Evolutionary conservation across 2,113 vertebrate genomes (phyloP), one percentile per base, ranked within the genome.

Genomic region (Todiramphus saurophagus): DNA sequence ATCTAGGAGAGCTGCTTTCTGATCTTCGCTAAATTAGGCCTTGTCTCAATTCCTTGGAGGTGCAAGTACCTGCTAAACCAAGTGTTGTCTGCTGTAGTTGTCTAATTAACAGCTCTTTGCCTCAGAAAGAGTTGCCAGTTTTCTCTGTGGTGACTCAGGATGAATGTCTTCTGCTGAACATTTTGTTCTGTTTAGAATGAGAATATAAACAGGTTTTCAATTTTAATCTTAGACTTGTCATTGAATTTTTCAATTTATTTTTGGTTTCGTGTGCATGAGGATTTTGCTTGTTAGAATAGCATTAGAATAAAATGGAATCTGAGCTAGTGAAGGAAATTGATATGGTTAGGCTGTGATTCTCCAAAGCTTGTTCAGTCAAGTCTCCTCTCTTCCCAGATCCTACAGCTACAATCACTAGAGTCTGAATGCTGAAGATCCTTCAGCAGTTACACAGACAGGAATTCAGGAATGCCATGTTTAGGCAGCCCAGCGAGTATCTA

Each of bases 21-120:
- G 46, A 67, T 90, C 64, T 69, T 75, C 13, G 1, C n/a, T 78
- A 43, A 83, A 70, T 60, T 11, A 15, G 10, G 31, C 43, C 27
- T 83, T 37, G 41, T 33, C 64, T 59, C 33, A 16, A 0, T 41
- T 84, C 69, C 33, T 56, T n/a, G 56, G 48, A 84, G 51, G 3
- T 55, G 41, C 24, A 46, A 83, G 60, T 51, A 78, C 19, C 68
- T 75, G 86, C 87, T 48, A 72, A 91, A 56, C 20, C 14, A 31
- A 72, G 50, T 12, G 39, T 35, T 64, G 30, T n/a, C 46, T 87
- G 10, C 51, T 50, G 4, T 31, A 55, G 70, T 31, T 68, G 50
- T 28, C 69, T 68, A 12, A 68, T 92, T 87, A 95, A 69, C 95
- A 89, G 83, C 68, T 97, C 80, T 70, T 89, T 78, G 63, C 11